These are phyloP conservation scores for Rhagonycha fulva DNA, from an alignment of 2,888 invertebrate species.

Conservation along the genomic window DNA sequence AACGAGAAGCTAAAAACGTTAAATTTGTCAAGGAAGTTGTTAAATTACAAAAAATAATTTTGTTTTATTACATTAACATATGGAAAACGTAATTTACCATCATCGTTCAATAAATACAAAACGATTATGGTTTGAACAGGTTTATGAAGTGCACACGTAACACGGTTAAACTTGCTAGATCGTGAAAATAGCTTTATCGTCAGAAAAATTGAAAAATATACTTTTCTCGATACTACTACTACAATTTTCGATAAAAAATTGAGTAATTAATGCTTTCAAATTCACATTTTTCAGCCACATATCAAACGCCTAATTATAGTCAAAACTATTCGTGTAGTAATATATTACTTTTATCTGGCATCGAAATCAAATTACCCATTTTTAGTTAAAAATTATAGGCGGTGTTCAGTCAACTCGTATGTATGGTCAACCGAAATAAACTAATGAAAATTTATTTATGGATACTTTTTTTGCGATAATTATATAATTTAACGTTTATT, in stretches of 20 bases:
- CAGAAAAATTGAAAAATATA: background rate
- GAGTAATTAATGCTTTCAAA: background rate
- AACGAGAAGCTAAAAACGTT: background rate
- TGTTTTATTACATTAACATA: background rate
- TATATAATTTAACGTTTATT: background rate
- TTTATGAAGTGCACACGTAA: constrained; percentile 19
- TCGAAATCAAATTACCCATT: background rate
- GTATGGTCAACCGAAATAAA: background rate
- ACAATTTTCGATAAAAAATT: background rate
- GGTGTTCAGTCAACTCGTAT: background rate
- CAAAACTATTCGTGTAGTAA: constrained; percentile 1
- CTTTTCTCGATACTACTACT: background rate
- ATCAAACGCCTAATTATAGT: constrained; percentile 2
- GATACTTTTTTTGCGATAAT: background rate
- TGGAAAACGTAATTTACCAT: background rate
- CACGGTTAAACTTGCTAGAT: constrained; percentile 9
- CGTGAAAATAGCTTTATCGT: constrained; percentile 38
- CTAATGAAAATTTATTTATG: background rate
- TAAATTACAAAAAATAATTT: background rate
- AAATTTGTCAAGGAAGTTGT: background rate
- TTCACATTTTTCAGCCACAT: background rate
- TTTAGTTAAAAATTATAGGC: constrained; percentile 2
- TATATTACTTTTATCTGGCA: background rate
- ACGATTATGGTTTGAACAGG: constrained; percentile 5
- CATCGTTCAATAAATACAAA: background rate